These are phyloP conservation scores for Jordanella pulchra DNA, from an alignment of 2,797 vertebrate species.

Conservation along the genomic window DNA sequence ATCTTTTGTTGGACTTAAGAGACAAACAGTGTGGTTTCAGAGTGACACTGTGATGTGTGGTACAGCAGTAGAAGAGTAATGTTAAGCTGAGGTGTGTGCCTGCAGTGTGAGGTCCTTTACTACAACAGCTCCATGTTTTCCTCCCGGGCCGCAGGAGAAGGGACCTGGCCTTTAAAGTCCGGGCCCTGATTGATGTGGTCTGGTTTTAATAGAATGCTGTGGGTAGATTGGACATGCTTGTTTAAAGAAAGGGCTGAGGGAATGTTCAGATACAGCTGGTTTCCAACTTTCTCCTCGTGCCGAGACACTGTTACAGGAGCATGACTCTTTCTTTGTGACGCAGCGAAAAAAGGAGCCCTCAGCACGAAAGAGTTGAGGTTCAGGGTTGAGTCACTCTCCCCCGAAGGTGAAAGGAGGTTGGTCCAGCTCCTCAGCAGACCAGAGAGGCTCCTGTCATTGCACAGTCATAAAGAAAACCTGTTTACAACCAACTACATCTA, in stretches of 20 bases:
- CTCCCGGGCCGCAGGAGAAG: conserved; percentile 59
- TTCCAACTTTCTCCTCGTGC: conserved; percentile 62
- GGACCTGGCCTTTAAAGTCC: conserved; percentile 77
- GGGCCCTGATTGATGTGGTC: conserved; percentile 73
- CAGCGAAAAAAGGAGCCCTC: conserved; percentile 66
- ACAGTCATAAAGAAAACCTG: conserved; percentile 42
- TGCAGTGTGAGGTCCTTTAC: conserved; percentile 71
- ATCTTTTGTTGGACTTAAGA: conserved; percentile 66
- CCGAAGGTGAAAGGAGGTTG: conserved; percentile 62
- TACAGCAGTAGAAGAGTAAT: conserved; percentile 59
- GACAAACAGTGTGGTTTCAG: conserved; percentile 71
- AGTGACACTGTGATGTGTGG: conserved; percentile 66
- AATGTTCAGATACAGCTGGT: conserved; percentile 61
- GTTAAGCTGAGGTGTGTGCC: conserved; percentile 49
- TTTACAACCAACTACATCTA: conserved; percentile 26
- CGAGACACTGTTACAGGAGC: conserved; percentile 55
- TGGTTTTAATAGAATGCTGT: conserved; percentile 79
- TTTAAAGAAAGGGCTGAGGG: conserved; percentile 60
- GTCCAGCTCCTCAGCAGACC: conserved; percentile 44
- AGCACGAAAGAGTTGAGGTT: conserved; percentile 45
- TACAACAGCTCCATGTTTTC: conserved; percentile 67
- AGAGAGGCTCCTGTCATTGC: conserved; percentile 51
- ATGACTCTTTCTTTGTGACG: conserved; percentile 70
- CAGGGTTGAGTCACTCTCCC: conserved; percentile 60
- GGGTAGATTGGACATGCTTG: conserved; percentile 76